These are phyloP conservation scores for Monopterus albus DNA, from an alignment of 2,113 vertebrate genomes.

Conservation along the genomic window DNA sequence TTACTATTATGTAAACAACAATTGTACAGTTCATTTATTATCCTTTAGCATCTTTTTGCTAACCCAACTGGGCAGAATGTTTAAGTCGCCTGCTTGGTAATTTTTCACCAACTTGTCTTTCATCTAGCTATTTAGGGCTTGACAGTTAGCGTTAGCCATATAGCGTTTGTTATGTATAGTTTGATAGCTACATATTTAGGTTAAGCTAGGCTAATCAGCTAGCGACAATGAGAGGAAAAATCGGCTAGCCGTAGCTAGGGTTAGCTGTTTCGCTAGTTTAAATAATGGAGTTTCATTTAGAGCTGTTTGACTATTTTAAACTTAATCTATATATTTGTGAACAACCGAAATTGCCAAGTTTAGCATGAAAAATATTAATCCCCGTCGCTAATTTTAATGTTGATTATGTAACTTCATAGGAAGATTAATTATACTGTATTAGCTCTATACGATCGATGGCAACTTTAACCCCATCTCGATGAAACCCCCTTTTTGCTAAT, in stretches of 20 bases:
- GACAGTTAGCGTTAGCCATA: slow-evolving; percentile 42
- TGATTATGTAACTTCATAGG: slow-evolving; percentile 57
- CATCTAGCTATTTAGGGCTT: slow-evolving; percentile 25
- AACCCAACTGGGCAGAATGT: neutral
- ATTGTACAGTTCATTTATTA: slow-evolving; percentile 15
- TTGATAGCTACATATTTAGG: slow-evolving; percentile 64
- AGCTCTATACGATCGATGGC: neutral
- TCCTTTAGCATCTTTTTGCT: neutral
- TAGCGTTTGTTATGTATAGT: slow-evolving; percentile 54
- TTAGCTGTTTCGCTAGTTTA: neutral
- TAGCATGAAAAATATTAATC: neutral
- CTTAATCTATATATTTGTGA: neutral
- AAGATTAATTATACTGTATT: neutral
- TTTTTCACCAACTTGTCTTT: neutral
- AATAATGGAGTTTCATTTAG: neutral
- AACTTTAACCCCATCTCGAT: neutral
- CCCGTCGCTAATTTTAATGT: neutral
- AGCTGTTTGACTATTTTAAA: neutral
- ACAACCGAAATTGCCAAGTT: neutral
- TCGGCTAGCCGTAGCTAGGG: neutral
- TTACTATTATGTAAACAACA: slow-evolving; percentile 76
- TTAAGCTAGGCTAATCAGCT: slow-evolving; percentile 71
- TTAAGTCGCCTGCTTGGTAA: no score
- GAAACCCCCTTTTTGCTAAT: no score
- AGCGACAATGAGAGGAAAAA: slow-evolving; percentile 28